Evolutionary conservation across 2,888 invertebrate species (phyloP).

Genomic region (Crossocerus cetratus): DNA sequence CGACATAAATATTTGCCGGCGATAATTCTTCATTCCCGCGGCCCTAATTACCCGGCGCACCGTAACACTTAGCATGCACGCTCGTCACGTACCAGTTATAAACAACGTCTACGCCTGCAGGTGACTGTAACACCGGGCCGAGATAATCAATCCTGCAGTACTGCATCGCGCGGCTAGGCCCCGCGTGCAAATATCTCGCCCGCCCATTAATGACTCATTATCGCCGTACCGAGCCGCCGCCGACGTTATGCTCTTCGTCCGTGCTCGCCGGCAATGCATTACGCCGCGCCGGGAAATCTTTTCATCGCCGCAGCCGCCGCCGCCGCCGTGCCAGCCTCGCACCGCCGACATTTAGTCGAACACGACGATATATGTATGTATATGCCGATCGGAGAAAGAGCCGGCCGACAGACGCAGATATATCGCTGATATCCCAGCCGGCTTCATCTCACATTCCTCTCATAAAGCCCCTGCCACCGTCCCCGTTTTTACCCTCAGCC

Average conservation of each 20-base stretch:
- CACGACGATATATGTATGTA: neutral
- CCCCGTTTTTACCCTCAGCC: slow-evolving; percentile 8
- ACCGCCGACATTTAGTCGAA: slow-evolving; percentile 36
- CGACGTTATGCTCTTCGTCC: slow-evolving; percentile 59
- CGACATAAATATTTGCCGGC: slow-evolving; percentile 57
- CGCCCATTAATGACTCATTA: slow-evolving; percentile 64
- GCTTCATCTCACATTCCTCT: slow-evolving; percentile 12
- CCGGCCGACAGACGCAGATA: slow-evolving; percentile 6
- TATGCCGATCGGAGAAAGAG: slow-evolving; percentile 3
- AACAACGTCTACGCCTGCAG: slow-evolving; percentile 61
- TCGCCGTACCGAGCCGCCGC: slow-evolving; percentile 57
- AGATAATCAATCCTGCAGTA: slow-evolving; percentile 60
- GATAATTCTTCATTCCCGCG: slow-evolving; percentile 56
- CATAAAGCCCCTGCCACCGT: slow-evolving; percentile 12
- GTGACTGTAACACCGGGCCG: slow-evolving; percentile 60
- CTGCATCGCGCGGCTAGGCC: slow-evolving; percentile 33
- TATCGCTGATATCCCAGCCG: neutral
- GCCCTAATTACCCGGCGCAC: slow-evolving; percentile 52
- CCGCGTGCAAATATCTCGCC: slow-evolving; percentile 56
- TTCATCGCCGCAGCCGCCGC: slow-evolving; percentile 49
- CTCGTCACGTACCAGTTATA: slow-evolving; percentile 58
- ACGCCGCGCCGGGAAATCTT: slow-evolving; percentile 55
- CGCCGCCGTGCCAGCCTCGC: slow-evolving; percentile 8
- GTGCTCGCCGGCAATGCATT: slow-evolving; percentile 55
- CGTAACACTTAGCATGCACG: slow-evolving; percentile 42